These are phyloP conservation scores for Micromussa lordhowensis DNA, from an alignment of 92 coral and sea anemone genomes.

Conservation along the genomic window DNA sequence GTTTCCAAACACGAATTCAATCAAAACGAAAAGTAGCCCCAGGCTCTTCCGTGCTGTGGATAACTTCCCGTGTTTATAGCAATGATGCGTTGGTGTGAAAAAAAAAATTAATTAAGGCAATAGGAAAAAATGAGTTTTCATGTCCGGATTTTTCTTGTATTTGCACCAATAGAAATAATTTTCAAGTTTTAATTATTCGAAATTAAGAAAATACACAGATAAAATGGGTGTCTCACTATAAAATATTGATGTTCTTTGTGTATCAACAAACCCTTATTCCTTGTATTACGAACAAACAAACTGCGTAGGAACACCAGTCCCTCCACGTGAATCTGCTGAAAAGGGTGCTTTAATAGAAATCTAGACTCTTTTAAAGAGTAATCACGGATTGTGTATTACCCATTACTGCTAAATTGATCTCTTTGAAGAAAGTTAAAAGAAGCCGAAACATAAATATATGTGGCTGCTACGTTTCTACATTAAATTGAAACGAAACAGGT, in stretches of 20 bases:
- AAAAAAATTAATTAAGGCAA: background rate
- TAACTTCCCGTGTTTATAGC: background rate
- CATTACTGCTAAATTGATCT: background rate
- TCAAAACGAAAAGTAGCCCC: background rate
- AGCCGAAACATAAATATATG: background rate
- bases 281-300: background rate
- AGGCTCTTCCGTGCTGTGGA: background rate
- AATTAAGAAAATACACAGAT: slow-evolving; percentile 7
- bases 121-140: background rate
- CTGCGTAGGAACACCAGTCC: background rate
- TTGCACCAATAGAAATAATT: background rate
- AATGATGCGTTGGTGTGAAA: background rate
- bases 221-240: background rate
- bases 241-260: background rate
- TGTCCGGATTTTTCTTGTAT: background rate
- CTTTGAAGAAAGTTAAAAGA: background rate
- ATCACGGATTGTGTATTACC: background rate
- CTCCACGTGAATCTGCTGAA: background rate
- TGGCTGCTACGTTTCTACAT: background rate
- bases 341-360: background rate
- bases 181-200: background rate
- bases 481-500: background rate
- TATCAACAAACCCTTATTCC: background rate
- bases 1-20: background rate
- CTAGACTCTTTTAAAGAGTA: background rate